Evolutionary conservation across 2,797 vertebrate genomes (phyloP), one percentile per base, ranked within the genome.

Genomic region (Pseudomugil gertrudae): DNA sequence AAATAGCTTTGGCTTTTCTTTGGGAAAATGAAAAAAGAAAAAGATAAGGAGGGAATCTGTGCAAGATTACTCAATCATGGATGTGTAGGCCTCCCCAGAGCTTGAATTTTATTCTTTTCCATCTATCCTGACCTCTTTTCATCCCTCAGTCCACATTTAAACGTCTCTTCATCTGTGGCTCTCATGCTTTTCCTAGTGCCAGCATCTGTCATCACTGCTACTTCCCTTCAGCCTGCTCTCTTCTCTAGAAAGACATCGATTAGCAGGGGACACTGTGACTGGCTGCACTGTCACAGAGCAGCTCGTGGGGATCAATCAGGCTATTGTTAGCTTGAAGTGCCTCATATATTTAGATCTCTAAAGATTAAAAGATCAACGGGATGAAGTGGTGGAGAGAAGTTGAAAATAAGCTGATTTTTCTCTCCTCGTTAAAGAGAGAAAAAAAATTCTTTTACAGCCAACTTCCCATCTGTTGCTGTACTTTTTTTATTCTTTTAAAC

Each of bases 1-100:
- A 21, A 65, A 58, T 5, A 81, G 65, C 10, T 9, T 13, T 8
- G 14, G 13, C 5, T 19, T 56, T 51, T n/a, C 67, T 40, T 54
- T 69, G 63, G 24, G 57, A 63, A 67, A 64, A 67, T 38, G 8
- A 58, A 81, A 81, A 66, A 87, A 89, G 87, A 81, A 26, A 87
- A 90, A 90, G 70, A 57, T 45, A 75, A 87, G 85, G 75, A 80
- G 1, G 30, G 71, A 69, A 80, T 88, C 48, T 71, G 62, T 63
- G 63, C 14, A 27, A 76, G 76, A 89, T 87, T 84, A 84, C 76
- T 74, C 73, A 80, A 68, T 80, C 66, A 32, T 79, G 72, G 62
- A 64, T 61, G 52, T 69, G 65, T 26, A 26, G 74, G 85, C 74
- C 79, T 82, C 57, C 72, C 64, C 51, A 62, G 71, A 81, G 66